phyloP scores from a whole-genome alignment of 2,113 vertebrate species.

The Athene cunicularia region DNA sequence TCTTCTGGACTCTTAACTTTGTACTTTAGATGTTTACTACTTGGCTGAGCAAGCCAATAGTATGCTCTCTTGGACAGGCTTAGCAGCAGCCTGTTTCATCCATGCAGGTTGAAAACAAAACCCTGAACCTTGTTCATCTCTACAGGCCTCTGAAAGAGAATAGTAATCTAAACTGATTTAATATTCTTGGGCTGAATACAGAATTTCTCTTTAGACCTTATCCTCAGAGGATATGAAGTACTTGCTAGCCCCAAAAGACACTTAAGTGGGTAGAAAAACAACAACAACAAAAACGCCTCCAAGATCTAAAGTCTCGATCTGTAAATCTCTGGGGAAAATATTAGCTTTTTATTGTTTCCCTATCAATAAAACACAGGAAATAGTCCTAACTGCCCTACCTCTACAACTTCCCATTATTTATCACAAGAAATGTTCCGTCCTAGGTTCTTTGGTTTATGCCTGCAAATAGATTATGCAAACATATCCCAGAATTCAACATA shows the following conservation, averaged over 20 bases:
- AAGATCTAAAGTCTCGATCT: neutral
- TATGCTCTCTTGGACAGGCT: neutral
- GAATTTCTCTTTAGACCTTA: neutral
- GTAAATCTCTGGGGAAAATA: neutral
- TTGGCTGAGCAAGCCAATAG: neutral
- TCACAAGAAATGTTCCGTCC: neutral
- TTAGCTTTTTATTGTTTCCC: conserved; percentile 36
- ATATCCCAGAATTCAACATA: neutral
- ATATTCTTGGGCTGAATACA: neutral
- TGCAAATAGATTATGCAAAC: neutral
- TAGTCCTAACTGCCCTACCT: neutral
- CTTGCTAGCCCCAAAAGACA: neutral
- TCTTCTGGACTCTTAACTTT: neutral
- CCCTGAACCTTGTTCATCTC: neutral
- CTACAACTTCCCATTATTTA: conserved; percentile 27
- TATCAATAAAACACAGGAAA: conserved; percentile 24
- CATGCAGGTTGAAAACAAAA: neutral
- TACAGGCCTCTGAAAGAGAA: neutral
- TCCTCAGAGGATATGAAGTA: neutral
- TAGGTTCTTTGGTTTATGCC: neutral
- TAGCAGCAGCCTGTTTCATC: neutral
- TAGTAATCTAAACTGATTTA: neutral
- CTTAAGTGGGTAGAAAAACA: neutral
- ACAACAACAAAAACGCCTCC: neutral
- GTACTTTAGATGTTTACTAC: neutral